Percentiles rank a stretch among this genome's conserved stretches.
These are phyloP conservation scores for Phrynocephalus guinanensis DNA, from an alignment of 2,797 vertebrate species.

Conservation along the genomic window DNA sequence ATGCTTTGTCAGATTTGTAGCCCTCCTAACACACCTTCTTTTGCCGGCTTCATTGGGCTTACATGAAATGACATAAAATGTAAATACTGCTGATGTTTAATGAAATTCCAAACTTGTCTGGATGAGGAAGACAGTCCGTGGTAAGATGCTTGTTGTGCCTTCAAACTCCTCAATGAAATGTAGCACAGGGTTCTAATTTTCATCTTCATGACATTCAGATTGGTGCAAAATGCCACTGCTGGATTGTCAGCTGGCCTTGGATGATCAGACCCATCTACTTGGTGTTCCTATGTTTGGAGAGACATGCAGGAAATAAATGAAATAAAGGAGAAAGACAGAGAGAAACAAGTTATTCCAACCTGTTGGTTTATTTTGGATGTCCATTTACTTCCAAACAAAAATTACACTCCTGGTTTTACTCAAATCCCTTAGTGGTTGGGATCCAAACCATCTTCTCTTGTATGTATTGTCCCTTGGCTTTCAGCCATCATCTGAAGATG, in stretches of 20 bases:
- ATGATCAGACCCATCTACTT: too few species aligned
- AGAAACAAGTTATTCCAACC: too few species aligned
- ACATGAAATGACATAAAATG: background rate
- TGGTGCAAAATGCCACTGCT: too few species aligned
- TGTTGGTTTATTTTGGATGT: background rate
- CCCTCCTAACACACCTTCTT: background rate
- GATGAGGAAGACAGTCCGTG: background rate
- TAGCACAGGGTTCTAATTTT: too few species aligned
- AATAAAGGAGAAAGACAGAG: too few species aligned
- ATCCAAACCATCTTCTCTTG: background rate
- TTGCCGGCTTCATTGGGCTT: background rate
- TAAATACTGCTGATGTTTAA: background rate
- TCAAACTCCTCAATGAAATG: too few species aligned
- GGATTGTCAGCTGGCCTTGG: too few species aligned
- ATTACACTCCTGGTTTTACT: background rate
- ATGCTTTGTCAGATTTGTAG: background rate
- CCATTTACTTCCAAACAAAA: background rate
- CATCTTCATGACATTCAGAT: too few species aligned
- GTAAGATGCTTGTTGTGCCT: background rate
- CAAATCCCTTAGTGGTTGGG: too few species aligned
- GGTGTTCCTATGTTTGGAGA: too few species aligned
- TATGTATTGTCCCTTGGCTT: background rate
- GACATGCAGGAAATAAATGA: too few species aligned
- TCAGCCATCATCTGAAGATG: background rate
- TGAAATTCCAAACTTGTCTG: slow-evolving; percentile 25